phyloP scores from a whole-genome alignment of 2,888 invertebrate species.

The Aethes cnicana region DNA sequence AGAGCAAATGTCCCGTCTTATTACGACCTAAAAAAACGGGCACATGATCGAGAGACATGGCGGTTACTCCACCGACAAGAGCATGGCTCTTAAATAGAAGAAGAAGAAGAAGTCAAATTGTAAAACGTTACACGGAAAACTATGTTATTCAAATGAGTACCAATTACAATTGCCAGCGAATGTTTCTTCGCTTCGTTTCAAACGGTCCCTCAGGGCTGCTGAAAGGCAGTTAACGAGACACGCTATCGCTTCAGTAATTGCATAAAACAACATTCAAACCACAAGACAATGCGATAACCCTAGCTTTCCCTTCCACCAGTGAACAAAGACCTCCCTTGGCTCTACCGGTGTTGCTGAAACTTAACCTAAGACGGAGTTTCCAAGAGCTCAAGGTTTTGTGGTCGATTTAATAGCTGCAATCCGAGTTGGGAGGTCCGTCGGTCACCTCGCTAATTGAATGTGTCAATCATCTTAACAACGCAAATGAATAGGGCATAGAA shows the following conservation, averaged over 20 bases:
- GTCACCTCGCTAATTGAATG: slow-evolving; percentile 88
- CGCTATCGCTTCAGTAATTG: slow-evolving; percentile 72
- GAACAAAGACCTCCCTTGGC: slow-evolving; percentile 41
- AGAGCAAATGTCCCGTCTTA: too few relatives aligned
- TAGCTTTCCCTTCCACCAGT: slow-evolving; percentile 51
- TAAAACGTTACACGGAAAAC: slow-evolving; percentile 8
- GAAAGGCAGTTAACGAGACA: slow-evolving; percentile 75
- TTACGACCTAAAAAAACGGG: too few relatives aligned
- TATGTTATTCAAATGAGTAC: slow-evolving; percentile 19
- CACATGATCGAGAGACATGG: too few relatives aligned
- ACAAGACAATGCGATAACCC: slow-evolving; percentile 66
- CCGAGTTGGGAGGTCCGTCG: slow-evolving; percentile 81
- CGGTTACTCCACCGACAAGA: too few relatives aligned
- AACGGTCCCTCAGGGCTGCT: slow-evolving; percentile 47
- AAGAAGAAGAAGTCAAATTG: too few relatives aligned
- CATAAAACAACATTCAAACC: slow-evolving; percentile 77
- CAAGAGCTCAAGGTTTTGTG: slow-evolving; percentile 47
- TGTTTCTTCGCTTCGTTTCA: slow-evolving; percentile 20
- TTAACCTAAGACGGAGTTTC: slow-evolving; percentile 5
- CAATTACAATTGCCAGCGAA: slow-evolving; percentile 17
- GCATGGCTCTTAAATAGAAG: too few relatives aligned
- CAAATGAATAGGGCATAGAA: slow-evolving; percentile 79
- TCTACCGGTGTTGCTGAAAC: slow-evolving; percentile 25
- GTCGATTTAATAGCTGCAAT: slow-evolving; percentile 61
- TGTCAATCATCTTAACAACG: slow-evolving; percentile 91